Evolutionary conservation across 1,140 invertebrate species (phyloP).

Genomic region (Drosophila cardini): DNA sequence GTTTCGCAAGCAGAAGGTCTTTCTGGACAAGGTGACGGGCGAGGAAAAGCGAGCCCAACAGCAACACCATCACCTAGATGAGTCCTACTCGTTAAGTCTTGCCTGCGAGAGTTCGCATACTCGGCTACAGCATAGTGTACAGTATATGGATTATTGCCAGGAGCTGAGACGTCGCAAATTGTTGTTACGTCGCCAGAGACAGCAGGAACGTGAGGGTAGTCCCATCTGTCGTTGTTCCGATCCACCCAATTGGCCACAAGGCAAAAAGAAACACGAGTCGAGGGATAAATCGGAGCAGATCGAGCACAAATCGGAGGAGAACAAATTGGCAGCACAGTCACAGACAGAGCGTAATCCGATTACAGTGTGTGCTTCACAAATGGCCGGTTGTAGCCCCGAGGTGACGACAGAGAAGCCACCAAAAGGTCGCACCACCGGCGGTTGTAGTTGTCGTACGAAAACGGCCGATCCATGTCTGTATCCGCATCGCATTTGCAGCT

Average conservation of each 20-base stretch:
- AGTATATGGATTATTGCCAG: constrained; percentile 23
- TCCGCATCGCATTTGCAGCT: constrained; percentile 36
- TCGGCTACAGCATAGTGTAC: constrained; percentile 14
- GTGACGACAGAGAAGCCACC: not conserved
- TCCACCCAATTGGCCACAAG: constrained; percentile 2
- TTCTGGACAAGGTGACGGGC: constrained; percentile 44
- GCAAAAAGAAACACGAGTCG: not conserved
- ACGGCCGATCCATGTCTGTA: not conserved
- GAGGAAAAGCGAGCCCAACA: constrained; percentile 1
- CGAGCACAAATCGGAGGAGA: not conserved
- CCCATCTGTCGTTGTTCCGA: not conserved
- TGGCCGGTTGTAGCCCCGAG: constrained; percentile 14
- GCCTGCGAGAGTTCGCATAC: constrained; percentile 10
- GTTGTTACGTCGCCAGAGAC: constrained; percentile 5
- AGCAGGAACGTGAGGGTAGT: not conserved
- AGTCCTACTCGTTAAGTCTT: not conserved
- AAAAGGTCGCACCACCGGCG: not conserved
- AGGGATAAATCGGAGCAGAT: not conserved
- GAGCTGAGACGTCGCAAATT: constrained; percentile 5
- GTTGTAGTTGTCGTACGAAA: not conserved
- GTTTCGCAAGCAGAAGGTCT: constrained; percentile 70
- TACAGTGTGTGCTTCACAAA: not conserved
- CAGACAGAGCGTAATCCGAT: not conserved
- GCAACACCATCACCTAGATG: not conserved
- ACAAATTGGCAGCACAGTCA: not conserved